phyloP scores from a whole-genome alignment of 2,888 invertebrate genomes.

The Cerastis rubricosa region DNA sequence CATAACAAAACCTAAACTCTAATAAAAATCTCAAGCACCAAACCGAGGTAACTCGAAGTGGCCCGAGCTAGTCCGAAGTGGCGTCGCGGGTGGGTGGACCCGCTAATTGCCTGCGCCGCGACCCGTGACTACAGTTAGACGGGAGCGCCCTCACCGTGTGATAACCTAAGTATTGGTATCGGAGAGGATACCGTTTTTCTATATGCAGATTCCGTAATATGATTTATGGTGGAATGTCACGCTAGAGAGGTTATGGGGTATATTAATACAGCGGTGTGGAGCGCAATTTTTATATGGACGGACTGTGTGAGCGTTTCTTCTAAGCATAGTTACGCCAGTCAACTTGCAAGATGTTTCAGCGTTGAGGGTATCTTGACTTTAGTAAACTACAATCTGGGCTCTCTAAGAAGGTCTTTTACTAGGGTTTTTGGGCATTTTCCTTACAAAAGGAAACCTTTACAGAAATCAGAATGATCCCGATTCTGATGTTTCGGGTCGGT shows the following conservation, averaged over 20 bases:
- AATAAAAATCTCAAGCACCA: constrained; percentile 40
- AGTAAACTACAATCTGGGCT: background rate
- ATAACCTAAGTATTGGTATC: constrained; percentile 61
- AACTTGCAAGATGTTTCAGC: background rate
- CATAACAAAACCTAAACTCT: background rate
- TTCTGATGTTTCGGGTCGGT: background rate
- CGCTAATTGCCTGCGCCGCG: constrained; percentile 79
- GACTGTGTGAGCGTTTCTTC: background rate
- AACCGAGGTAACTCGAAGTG: constrained; percentile 66
- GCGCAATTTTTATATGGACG: background rate
- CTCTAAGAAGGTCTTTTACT: background rate
- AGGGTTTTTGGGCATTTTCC: background rate
- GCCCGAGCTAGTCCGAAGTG: constrained; percentile 70
- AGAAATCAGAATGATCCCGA: background rate
- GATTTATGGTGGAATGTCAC: constrained; percentile 43
- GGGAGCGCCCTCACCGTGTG: constrained; percentile 70
- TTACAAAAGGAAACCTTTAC: background rate
- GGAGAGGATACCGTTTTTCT: constrained; percentile 62
- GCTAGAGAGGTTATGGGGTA: constrained; percentile 2
- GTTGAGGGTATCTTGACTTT: accelerated
- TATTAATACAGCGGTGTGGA: background rate
- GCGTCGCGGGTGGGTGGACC: constrained; percentile 84
- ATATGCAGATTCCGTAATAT: constrained; percentile 46
- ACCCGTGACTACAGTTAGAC: constrained; percentile 82
- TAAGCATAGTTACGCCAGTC: background rate